Evolutionary conservation across 2,888 invertebrate genomes (phyloP).

Genomic region (Eilema depressum): DNA sequence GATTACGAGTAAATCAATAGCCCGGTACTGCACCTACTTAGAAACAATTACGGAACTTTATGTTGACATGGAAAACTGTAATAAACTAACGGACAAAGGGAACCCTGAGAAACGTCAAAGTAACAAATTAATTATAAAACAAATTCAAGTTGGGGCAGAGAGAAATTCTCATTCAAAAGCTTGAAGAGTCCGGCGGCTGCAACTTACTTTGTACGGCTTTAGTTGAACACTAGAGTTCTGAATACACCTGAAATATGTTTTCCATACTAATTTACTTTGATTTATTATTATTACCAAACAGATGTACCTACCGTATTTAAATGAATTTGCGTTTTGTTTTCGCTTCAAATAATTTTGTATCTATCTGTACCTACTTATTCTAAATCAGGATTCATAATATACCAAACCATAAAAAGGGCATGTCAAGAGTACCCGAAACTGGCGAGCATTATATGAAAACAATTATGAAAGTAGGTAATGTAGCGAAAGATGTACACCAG

Average conservation of each 20-base stretch:
- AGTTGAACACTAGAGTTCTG: not conserved
- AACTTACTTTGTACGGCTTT: constrained; percentile 3
- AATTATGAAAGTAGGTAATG: no score
- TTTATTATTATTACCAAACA: not conserved
- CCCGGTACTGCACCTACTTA: not conserved
- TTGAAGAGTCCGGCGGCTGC: not conserved
- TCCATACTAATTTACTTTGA: not conserved
- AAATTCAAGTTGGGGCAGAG: not conserved
- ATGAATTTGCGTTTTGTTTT: not conserved
- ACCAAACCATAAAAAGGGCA: no score
- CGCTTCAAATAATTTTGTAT: not conserved
- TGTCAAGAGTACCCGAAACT: no score
- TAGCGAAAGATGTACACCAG: no score
- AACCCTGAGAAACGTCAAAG: not conserved
- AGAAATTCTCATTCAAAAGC: not conserved
- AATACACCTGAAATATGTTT: not conserved
- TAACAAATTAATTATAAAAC: constrained; percentile 3
- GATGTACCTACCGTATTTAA: no score
- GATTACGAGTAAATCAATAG: not conserved
- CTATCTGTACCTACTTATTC: no score
- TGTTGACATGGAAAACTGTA: not conserved
- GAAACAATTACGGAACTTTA: not conserved
- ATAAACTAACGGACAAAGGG: not conserved
- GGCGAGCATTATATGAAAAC: no score
- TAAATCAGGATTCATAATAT: no score